Base-by-base conservation (phyloP, 2,797 vertebrate species). In the Parauchenoglanis punctatus region DNA sequence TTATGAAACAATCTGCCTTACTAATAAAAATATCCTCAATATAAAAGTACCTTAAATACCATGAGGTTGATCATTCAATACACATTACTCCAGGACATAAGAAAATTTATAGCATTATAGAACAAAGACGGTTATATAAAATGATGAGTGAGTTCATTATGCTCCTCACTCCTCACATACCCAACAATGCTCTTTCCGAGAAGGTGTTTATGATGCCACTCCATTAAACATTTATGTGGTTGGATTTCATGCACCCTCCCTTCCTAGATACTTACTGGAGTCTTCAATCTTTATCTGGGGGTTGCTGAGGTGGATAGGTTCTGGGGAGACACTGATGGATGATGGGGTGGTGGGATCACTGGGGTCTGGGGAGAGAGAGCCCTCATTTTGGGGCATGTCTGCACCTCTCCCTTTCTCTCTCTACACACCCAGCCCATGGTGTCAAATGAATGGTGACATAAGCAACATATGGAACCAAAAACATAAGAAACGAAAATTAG, bases 391-490 rank as follows among this genome's bases (percentile, higher is more conserved):
- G 91, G 94, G 94, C 91, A 91, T 94, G 91, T 88, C 92, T 86
- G 93, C 92, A 54, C 96, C 96, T 92, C 95, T 96, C 93, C 95
- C 96, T 94, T 96, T 97, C 94, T 96, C 96, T 96, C 94, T 96
- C 97, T 97, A 94, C 63, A 93, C 94, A 93, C 91, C 91, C 94
- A 88, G 89, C 92, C 91, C 92, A 23, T 78, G 78, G 46, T 49
- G 90, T 93, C 87, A 92, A 92, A 0, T 87, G 90, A 93, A 93
- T 92, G 93, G 91, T 88, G 81, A 89, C 81, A 87, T 93, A 88
- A 95, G 93, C 92, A 90, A 70, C 93, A 90, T 90, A 86, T 93
- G 91, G 89, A 92, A 61, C 87, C 70, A 90, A 93, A 78, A 89
- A 92, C 63, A 90, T 90, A 91, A 46, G 59, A 91, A 91, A 88